Evolutionary conservation across 2,113 vertebrate species (phyloP).

Genomic region (Pterophyllum scalare): DNA sequence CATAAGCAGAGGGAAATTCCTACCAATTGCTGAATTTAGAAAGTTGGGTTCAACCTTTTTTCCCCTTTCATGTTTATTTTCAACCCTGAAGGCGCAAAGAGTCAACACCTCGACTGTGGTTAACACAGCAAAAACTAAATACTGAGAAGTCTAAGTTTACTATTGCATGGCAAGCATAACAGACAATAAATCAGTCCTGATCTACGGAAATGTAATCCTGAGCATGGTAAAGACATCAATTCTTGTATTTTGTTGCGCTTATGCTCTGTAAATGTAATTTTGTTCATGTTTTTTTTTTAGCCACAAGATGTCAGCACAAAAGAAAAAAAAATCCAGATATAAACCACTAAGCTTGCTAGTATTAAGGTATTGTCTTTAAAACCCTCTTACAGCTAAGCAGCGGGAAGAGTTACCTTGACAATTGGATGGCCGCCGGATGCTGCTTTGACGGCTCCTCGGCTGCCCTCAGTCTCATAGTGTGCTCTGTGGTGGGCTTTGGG

Average conservation of each 20-base stretch:
- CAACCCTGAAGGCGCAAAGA: neutral
- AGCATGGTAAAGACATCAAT: neutral
- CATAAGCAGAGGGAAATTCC: conserved; percentile 15
- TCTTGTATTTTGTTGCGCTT: neutral
- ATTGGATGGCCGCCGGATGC: conserved; percentile 94
- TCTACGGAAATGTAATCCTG: neutral
- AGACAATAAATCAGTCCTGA: neutral
- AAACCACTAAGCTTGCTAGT: neutral
- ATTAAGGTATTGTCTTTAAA: conserved; percentile 3
- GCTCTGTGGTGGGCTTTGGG: conserved; percentile 99
- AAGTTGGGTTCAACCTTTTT: neutral
- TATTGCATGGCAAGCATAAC: neutral
- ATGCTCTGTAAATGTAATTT: conserved; percentile 17
- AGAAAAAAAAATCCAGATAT: neutral
- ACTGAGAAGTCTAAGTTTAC: neutral
- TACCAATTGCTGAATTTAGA: neutral
- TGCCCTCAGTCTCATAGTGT: conserved; percentile 99
- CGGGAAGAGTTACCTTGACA: conserved; percentile 90
- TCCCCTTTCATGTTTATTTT: conserved; percentile 2
- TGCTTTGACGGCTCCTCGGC: conserved; percentile 96
- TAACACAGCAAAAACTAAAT: neutral
- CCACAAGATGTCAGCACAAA: neutral
- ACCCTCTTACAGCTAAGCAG: neutral
- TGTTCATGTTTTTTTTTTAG: neutral
- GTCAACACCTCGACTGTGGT: neutral